Base-by-base conservation (phyloP, 2,113 vertebrate genomes). In the Macquaria ambigua region DNA sequence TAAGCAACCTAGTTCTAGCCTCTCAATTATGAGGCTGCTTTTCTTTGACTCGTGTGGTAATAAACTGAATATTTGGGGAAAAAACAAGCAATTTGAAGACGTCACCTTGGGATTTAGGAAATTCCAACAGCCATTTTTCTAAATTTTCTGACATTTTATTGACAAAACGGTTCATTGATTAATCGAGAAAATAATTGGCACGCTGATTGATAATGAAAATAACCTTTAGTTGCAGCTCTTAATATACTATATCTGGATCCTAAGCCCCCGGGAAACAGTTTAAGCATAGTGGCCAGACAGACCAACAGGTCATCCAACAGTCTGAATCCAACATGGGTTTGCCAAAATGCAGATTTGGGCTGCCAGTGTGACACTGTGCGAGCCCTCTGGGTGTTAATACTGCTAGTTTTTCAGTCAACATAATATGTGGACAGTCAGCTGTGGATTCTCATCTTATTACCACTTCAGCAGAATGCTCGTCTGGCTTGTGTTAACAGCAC, bases 371-470 rank as follows among this genome's bases (percentile, higher is more conserved):
- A 50, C 55, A 34, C 41, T 43, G 41, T n/a, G 46, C 1, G 15
- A 37, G 18, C 25, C 28, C 15, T 71, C 77, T 72, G 31, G 15
- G 52, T 77, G 28, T 77, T 71, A 56, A 25, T 53, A 25, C 80
- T 70, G 50, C 74, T 16, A 20, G 52, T 59, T 52, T 74, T 56
- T 73, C 77, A 63, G 78, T 74, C 46, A 63, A 52, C 84, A 70
- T 80, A 48, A 55, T n/a, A 52, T 71, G 64, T 67, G 77, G 88
- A 85, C 74, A 79, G 80, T 85, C 69, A 64, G 64, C 68, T 18
- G 80, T 85, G 77, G 80, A 87, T 66, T 86, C 9, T 5, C 85
- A 79, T 73, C 68, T 83, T 84, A 68, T 81, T 79, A 77, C 52
- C 79, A 55, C 79, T 67, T 64, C 15, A 68, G 83, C 73, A 58